phyloP scores from a whole-genome alignment of 1,140 invertebrate genomes.

The Dryas iulia region DNA sequence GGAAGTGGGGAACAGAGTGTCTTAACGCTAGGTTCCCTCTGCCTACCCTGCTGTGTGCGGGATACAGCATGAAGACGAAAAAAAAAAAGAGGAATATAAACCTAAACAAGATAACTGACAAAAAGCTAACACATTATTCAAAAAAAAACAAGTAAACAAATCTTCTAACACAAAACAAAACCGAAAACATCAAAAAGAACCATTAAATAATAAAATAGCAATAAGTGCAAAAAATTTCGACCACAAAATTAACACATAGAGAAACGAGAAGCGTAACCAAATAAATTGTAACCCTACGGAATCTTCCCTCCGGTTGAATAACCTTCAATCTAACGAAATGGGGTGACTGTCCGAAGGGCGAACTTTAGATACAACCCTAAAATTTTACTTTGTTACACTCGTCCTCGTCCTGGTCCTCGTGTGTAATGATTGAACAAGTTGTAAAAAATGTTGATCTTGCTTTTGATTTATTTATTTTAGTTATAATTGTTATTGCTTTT shows the following conservation, averaged over 20 bases:
- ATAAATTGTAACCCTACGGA: not conserved
- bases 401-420: too few relatives aligned
- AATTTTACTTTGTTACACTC: not conserved
- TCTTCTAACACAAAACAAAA: not conserved
- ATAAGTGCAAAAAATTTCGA: slow-evolving; percentile 5
- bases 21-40: too few relatives aligned
- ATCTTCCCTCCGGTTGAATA: slow-evolving; percentile 20
- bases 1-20: too few relatives aligned
- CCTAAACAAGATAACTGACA: too few relatives aligned
- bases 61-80: too few relatives aligned
- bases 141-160: not conserved
- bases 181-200: not conserved
- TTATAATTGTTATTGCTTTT: too few relatives aligned
- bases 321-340: slow-evolving; percentile 19
- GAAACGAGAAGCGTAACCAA: not conserved
- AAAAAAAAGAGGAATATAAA: too few relatives aligned
- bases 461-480: too few relatives aligned
- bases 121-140: not conserved
- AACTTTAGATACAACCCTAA: slow-evolving; percentile 9
- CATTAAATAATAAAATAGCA: too few relatives aligned
- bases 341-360: slow-evolving; percentile 17
- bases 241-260: not conserved
- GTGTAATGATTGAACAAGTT: not conserved
- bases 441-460: too few relatives aligned
- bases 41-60: too few relatives aligned